These are phyloP conservation scores for Baryphthengus martii DNA, from an alignment of 2,113 vertebrate genomes.

Conservation along the genomic window DNA sequence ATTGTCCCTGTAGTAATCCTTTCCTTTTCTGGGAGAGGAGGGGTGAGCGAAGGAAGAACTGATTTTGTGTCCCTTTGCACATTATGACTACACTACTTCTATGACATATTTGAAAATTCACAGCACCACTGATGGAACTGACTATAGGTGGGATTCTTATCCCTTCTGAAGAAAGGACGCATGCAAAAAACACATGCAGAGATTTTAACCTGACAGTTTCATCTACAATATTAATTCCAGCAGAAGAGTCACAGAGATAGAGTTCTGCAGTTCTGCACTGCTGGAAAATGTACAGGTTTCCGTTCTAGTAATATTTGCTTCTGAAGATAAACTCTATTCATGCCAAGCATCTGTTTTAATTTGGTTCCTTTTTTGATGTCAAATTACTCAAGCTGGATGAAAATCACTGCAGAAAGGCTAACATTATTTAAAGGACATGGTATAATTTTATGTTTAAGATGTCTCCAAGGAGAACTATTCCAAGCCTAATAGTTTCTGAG, in stretches of 20 bases:
- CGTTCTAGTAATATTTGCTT: slow-evolving; percentile 25
- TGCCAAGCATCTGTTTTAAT: slow-evolving; percentile 58
- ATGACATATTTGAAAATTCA: background rate
- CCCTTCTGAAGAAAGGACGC: background rate
- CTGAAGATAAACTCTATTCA: slow-evolving; percentile 56
- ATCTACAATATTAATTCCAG: background rate
- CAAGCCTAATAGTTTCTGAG: background rate
- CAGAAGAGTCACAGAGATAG: background rate
- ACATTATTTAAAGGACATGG: background rate
- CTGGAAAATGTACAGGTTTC: slow-evolving; percentile 41
- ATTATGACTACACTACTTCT: background rate
- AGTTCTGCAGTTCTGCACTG: background rate
- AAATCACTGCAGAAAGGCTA: background rate
- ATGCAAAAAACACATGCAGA: background rate
- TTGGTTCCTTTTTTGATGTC: slow-evolving; percentile 16
- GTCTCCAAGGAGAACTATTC: background rate
- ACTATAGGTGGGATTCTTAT: background rate
- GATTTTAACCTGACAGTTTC: background rate
- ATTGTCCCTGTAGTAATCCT: background rate
- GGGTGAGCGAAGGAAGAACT: background rate
- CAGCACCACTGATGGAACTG: background rate
- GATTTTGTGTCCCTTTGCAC: background rate
- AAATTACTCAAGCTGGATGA: slow-evolving; percentile 17
- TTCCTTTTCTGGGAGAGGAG: background rate
- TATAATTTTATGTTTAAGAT: slow-evolving; percentile 1